A percentile compares a stretch with the other conserved stretches of the same genome.
Evolutionary conservation across 1,140 invertebrate species (phyloP).

Genomic region (Aphidius gifuensis): DNA sequence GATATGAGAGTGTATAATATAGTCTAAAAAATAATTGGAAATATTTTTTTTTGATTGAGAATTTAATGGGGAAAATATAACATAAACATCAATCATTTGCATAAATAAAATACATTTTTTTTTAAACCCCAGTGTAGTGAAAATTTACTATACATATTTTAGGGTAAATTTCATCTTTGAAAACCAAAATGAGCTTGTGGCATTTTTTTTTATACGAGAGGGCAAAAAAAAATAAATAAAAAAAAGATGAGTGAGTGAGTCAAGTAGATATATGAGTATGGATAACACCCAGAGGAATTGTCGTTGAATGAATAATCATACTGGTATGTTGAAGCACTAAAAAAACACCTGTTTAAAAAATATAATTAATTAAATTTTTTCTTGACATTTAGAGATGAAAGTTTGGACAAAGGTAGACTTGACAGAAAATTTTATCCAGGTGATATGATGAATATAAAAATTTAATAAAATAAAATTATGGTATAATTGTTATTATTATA

Average conservation of each 20-base stretch:
- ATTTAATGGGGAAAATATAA: conserved; percentile 18
- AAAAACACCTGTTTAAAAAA: conserved; percentile 13
- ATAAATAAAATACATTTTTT: conserved; percentile 29
- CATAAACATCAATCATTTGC: conserved; percentile 34
- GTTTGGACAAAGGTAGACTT: no score
- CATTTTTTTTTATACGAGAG: neutral
- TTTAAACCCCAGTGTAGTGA: neutral
- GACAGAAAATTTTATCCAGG: no score
- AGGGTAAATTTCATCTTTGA: neutral
- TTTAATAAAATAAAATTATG: no score
- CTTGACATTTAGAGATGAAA: no score
- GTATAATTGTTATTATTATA: no score
- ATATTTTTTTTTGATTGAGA: neutral
- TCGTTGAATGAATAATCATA: conserved; percentile 35
- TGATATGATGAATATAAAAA: no score
- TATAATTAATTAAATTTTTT: no score
- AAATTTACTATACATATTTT: neutral
- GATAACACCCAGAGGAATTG: conserved; percentile 29
- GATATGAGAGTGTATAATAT: no score
- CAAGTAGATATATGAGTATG: neutral
- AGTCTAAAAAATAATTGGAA: neutral
- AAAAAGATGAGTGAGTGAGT: neutral
- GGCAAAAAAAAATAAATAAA: neutral
- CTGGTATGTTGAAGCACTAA: neutral
- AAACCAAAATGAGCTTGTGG: no score